A percentile compares a stretch with the other conserved stretches of the same genome.
Evolutionary conservation across 2,113 vertebrate species (phyloP).

Genomic region (Hucho hucho): DNA sequence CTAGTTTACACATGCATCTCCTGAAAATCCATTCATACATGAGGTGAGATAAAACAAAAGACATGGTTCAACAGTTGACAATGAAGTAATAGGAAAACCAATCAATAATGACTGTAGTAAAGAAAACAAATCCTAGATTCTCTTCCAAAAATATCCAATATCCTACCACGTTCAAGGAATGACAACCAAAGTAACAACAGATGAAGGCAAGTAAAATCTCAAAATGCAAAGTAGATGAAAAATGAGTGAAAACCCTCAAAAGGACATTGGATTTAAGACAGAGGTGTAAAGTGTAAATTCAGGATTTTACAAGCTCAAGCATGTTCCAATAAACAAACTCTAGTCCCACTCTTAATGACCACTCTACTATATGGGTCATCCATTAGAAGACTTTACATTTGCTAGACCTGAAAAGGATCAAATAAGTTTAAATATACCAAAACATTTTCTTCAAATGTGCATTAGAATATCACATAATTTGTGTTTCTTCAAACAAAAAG

Average conservation of each 20-base stretch:
- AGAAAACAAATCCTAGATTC: conserved; percentile 32
- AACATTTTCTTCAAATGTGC: conserved; percentile 38
- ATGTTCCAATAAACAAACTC: too few relatives aligned
- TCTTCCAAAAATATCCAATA: conserved; percentile 5
- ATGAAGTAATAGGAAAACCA: conserved; percentile 6
- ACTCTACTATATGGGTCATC: background rate
- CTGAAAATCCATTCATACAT: conserved; percentile 4
- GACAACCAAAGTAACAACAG: background rate
- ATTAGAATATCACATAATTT: conserved; percentile 7
- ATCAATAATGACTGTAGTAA: background rate
- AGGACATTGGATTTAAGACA: too few relatives aligned
- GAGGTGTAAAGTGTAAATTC: too few relatives aligned
- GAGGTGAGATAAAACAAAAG: conserved; percentile 15
- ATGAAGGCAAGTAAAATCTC: background rate
- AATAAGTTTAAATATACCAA: conserved; percentile 15
- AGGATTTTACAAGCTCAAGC: too few relatives aligned
- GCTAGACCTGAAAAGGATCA: background rate
- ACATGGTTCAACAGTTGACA: conserved; percentile 49
- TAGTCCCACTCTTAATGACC: too few relatives aligned
- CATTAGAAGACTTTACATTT: background rate
- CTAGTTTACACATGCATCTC: background rate
- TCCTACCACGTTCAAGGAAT: conserved; percentile 12
- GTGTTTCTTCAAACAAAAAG: conserved; percentile 38
- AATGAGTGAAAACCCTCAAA: background rate
- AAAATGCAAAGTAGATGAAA: background rate